Evolutionary conservation across 2,888 invertebrate genomes (phyloP), one percentile per base, ranked within the genome.

Genomic region (Acrobasis consociella): DNA sequence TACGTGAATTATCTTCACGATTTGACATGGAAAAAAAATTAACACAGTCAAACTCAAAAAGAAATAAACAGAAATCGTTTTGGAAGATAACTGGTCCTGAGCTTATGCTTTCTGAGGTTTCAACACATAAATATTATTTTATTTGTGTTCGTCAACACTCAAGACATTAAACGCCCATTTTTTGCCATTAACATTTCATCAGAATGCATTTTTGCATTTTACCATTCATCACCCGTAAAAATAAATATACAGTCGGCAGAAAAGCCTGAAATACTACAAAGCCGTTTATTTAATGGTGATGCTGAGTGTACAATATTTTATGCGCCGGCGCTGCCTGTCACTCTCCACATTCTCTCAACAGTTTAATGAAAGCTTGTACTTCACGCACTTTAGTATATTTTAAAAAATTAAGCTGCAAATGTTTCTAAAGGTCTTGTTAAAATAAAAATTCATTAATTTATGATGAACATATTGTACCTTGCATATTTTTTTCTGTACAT

Each of bases 131-230:
- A 17, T 22, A 56, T 13, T 22, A 22, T 22, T 42, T 56, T 56
- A 42, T 46, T 42, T 22, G 42, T 42, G 42, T 52, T 69, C 67
- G 63, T 63, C 68, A 69, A 72, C 64, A 67, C 72, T 67, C 63
- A 66, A 69, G 65, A 73, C 16, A 38, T 77, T 77, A 75, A 72
- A 76, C 69, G 76, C 69, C 69, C 76, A 61, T 74, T 77, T 75
- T 65, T 63, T 66, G 72, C 69, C 74, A 74, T 77, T 72, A 78
- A 75, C 67, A 64, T 80, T 78, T 80, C 75, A 74, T 74, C 75
- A 65, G 58, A 70, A 68, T 74, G 42, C 42, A 42, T 42, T 42
- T 42, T 13, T 76, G 72, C 65, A 67, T 70, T 69, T 67, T 64
- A 64, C 66, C 73, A 74, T 78, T 70, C 71, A 75, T 78, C 71